A percentile compares a stretch with the other conserved stretches of the same genome.
Evolutionary conservation across 2,888 invertebrate genomes (phyloP).

Genomic region (Stomorhina lunata): DNA sequence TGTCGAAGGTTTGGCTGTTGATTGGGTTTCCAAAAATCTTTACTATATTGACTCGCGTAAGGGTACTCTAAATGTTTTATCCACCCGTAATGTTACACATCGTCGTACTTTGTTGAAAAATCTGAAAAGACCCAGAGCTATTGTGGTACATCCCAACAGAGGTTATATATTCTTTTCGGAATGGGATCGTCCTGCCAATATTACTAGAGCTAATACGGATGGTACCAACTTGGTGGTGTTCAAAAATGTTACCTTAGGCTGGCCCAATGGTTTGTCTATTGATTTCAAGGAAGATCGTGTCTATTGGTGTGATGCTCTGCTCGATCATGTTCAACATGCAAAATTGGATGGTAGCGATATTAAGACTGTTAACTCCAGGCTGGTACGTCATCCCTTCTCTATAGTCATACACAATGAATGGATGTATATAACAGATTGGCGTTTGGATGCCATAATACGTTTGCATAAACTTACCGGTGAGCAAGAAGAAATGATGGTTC

Average conservation of each 20-base stretch:
- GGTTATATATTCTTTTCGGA: constrained; percentile 97
- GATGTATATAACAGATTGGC: constrained; percentile 99
- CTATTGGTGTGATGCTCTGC: constrained; percentile 98
- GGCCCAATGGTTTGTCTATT: constrained; percentile 98
- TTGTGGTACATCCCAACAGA: constrained; percentile 97
- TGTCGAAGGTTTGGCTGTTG: constrained; percentile 96
- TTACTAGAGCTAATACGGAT: constrained; percentile 94
- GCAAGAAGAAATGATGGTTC: constrained; percentile 90
- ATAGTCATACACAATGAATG: constrained; percentile 94
- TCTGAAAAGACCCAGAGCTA: constrained; percentile 95
- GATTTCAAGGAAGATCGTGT: constrained; percentile 93
- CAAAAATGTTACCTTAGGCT: constrained; percentile 93
- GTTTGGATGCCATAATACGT: constrained; percentile 95
- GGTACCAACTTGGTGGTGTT: constrained; percentile 93
- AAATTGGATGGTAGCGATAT: constrained; percentile 95
- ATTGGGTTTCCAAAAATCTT: constrained; percentile 97
- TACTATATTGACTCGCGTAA: constrained; percentile 97
- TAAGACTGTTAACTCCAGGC: constrained; percentile 90
- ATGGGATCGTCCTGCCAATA: constrained; percentile 98
- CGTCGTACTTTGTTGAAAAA: constrained; percentile 91
- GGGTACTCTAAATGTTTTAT: constrained; percentile 95
- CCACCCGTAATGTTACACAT: constrained; percentile 91
- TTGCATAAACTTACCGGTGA: constrained; percentile 94
- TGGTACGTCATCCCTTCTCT: constrained; percentile 94
- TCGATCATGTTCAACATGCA: constrained; percentile 97